A percentile compares a stretch with the other conserved stretches of the same genome.
phyloP scores from a whole-genome alignment of 2,888 invertebrate species.

The Nezara viridula region DNA sequence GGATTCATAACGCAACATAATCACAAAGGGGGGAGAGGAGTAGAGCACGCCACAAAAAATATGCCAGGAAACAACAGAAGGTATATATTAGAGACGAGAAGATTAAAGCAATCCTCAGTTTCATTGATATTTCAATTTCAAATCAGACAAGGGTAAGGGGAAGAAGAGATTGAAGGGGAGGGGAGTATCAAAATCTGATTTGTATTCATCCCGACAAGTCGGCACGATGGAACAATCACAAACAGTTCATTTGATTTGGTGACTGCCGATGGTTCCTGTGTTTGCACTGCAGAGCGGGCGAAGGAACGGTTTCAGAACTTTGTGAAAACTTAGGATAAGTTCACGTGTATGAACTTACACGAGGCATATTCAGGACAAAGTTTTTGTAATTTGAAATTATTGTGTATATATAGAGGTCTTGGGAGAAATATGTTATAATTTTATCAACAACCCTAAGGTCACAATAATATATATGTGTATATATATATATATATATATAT shows the following conservation, averaged over 20 bases:
- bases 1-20: conserved; percentile 13
- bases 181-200: neutral
- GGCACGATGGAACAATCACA: neutral
- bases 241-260: conserved; percentile 29
- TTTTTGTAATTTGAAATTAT: too few species aligned
- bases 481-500: too few species aligned
- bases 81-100: neutral
- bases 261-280: neutral
- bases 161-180: neutral
- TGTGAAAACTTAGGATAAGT: neutral
- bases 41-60: neutral
- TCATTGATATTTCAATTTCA: conserved; percentile 48
- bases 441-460: too few species aligned
- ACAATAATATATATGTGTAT: too few species aligned
- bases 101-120: conserved; percentile 33
- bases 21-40: neutral
- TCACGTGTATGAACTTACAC: neutral
- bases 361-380: neutral
- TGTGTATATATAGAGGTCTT: too few species aligned
- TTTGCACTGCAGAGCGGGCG: neutral
- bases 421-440: too few species aligned
- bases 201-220: neutral
- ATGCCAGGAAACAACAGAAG: neutral
- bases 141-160: conserved; percentile 9
- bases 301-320: neutral